These are phyloP conservation scores for Datnioides undecimradiatus DNA, from an alignment of 2,113 vertebrate genomes.

Conservation along the genomic window DNA sequence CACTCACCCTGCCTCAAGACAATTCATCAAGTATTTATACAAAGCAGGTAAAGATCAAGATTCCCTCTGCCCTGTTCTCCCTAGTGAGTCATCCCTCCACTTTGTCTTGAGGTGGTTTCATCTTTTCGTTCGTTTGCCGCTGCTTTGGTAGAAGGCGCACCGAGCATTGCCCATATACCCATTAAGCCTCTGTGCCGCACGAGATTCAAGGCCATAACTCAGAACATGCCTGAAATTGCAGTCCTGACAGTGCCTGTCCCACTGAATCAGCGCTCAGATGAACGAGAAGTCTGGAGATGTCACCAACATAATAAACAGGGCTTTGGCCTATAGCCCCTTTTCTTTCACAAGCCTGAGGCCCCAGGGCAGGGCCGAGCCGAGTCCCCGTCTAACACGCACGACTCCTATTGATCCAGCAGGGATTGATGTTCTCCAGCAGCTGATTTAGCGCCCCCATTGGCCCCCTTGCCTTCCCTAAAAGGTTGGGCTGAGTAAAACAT, in stretches of 20 bases:
- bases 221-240: constrained; percentile 73
- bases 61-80: constrained; percentile 25
- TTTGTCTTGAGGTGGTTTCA: constrained; percentile 46
- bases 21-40: constrained; percentile 77
- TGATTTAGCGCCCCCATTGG: constrained; percentile 76
- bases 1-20: constrained; percentile 45
- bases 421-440: constrained; percentile 76
- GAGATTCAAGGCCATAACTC: constrained; percentile 74
- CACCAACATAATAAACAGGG: constrained; percentile 79
- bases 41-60: constrained; percentile 60
- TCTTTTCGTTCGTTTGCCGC: constrained; percentile 46
- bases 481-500: constrained; percentile 65
- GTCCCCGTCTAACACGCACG: constrained; percentile 58
- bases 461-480: constrained; percentile 61
- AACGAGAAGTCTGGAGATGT: constrained; percentile 75
- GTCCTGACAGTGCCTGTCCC: constrained; percentile 71
- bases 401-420: constrained; percentile 78
- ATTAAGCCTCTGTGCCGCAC: constrained; percentile 62
- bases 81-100: constrained; percentile 15
- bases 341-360: constrained; percentile 56
- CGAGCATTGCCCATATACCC: constrained; percentile 57
- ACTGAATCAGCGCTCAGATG: constrained; percentile 77
- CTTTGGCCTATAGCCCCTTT: constrained; percentile 69
- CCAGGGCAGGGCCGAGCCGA: constrained; percentile 48
- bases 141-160: constrained; percentile 43